phyloP scores from a whole-genome alignment of 2,113 vertebrate species.

The Heteronetta atricapilla region DNA sequence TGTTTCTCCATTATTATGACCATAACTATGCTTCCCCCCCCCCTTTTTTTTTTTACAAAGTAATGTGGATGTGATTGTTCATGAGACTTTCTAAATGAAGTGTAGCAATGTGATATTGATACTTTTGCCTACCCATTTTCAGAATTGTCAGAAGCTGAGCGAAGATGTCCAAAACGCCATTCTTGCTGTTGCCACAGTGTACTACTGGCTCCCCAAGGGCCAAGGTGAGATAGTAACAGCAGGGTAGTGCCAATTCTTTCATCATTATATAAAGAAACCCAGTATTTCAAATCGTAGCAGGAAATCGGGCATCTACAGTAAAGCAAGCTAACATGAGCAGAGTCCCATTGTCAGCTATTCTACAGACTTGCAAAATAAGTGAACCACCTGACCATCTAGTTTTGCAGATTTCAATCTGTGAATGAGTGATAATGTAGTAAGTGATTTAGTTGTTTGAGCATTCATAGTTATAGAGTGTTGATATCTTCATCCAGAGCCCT shows the following conservation, averaged over 20 bases:
- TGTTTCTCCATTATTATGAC: neutral
- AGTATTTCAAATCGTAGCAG: neutral
- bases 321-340: neutral
- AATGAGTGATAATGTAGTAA: neutral
- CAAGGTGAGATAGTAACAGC: constrained; percentile 80
- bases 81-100: neutral
- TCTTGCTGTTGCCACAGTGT: constrained; percentile 81
- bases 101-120: neutral
- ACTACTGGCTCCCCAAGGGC: constrained; percentile 89
- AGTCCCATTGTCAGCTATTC: neutral
- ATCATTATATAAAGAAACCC: accelerated
- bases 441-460: neutral
- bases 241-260: neutral
- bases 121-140: neutral
- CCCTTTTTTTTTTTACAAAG: neutral
- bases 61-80: neutral
- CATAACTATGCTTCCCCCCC: neutral
- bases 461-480: neutral
- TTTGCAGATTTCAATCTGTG: neutral
- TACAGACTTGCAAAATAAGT: neutral
- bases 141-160: constrained; percentile 83
- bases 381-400: neutral
- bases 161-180: constrained; percentile 80
- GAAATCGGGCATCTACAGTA: neutral
- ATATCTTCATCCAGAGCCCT: neutral